These are phyloP conservation scores for Balearica regulorum DNA, from an alignment of 2,797 vertebrate genomes.

Conservation along the genomic window DNA sequence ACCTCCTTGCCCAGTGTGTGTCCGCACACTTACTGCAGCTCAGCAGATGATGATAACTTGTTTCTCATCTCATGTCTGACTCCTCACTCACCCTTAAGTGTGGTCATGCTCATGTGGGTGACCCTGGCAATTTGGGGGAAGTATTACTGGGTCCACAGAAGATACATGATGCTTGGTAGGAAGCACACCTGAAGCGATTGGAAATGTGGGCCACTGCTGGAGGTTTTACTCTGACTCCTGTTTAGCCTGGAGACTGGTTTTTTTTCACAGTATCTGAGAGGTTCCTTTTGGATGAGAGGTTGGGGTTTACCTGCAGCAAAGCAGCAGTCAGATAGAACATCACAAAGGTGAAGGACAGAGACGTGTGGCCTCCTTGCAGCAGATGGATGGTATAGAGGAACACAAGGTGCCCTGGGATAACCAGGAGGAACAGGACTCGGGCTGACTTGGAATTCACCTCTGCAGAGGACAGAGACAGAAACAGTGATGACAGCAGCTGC, in stretches of 20 bases:
- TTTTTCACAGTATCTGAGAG: not conserved
- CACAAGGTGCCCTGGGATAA: constrained; percentile 89
- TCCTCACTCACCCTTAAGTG: not conserved
- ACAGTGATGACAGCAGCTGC: not conserved
- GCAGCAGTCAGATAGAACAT: constrained; percentile 86
- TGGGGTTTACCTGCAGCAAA: constrained; percentile 83
- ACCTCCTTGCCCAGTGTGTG: not conserved
- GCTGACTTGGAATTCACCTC: constrained; percentile 92
- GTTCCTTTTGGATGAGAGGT: not conserved
- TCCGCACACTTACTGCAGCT: not conserved
- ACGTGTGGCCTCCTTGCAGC: constrained; percentile 82
- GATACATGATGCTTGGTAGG: not conserved
- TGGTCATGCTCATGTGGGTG: not conserved
- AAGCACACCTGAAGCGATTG: not conserved
- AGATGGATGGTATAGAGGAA: constrained; percentile 89
- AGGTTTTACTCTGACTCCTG: not conserved
- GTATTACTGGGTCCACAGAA: not conserved
- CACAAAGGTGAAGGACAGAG: constrained; percentile 79
- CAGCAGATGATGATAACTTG: not conserved
- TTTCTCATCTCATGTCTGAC: not conserved
- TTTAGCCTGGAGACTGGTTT: not conserved
- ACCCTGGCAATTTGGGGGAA: not conserved
- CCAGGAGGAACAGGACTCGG: constrained; percentile 88
- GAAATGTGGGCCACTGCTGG: not conserved
- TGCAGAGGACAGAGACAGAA: constrained; percentile 63